Evolutionary conservation across 1,140 invertebrate species (phyloP).

Genomic region (Scylla paramamosain): DNA sequence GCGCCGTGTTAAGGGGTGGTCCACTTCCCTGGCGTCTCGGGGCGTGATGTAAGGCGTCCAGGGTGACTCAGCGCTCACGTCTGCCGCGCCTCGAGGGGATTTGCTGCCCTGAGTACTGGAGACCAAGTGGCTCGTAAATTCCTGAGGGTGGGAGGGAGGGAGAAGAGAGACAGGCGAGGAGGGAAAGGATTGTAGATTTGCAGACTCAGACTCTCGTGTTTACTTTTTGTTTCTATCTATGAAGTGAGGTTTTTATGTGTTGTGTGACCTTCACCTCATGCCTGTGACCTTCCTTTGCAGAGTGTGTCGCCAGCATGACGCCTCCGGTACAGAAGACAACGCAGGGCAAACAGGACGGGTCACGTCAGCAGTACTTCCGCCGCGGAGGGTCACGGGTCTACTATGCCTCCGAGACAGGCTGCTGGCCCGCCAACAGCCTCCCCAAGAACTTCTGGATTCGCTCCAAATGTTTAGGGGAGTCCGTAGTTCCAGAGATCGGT

Average conservation of each 20-base stretch:
- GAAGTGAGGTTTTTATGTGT: not conserved
- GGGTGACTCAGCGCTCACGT: slow-evolving; percentile 1
- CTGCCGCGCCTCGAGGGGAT: not conserved
- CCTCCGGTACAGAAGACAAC: not conserved
- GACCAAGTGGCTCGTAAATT: slow-evolving; percentile 11
- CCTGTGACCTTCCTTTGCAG: not conserved
- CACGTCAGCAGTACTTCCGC: slow-evolving; percentile 37
- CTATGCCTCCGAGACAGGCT: slow-evolving; percentile 66
- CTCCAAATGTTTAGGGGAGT: slow-evolving; percentile 19
- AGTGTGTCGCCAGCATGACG: not conserved
- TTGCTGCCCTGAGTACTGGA: not conserved
- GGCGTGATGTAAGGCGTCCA: not conserved
- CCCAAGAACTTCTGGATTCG: slow-evolving; percentile 65
- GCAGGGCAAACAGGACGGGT: slow-evolving; percentile 24
- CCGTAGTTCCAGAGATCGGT: not conserved
- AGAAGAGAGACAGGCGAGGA: not conserved
- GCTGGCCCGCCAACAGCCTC: slow-evolving; percentile 66
- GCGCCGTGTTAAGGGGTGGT: not conserved
- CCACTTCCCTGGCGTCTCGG: not conserved
- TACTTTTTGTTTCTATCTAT: not conserved
- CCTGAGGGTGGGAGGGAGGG: not conserved
- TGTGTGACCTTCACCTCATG: not conserved
- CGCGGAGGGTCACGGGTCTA: slow-evolving; percentile 65
- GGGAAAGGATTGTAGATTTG: slow-evolving; percentile 5
- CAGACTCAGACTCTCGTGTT: not conserved